Conservation (phyloP, 53 echinoderm and acorn worm genomes). For the Holothuria leucospilota region DNA sequence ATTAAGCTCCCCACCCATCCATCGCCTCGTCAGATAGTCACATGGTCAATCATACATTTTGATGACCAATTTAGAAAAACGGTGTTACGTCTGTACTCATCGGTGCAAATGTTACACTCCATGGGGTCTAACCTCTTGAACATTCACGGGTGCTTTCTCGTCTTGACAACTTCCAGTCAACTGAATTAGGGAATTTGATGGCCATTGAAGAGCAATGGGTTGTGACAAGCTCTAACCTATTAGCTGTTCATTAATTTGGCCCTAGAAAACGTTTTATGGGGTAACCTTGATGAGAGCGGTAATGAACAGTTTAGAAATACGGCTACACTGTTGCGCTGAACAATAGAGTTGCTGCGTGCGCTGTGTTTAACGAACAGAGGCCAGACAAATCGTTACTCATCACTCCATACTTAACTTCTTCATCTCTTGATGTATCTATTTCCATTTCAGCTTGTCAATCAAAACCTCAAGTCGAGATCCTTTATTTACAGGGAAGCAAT, state of each 20-base stretch:
- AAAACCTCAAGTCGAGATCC: neutral
- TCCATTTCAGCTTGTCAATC: conserved; percentile 6
- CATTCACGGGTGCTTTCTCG: conserved; percentile 1
- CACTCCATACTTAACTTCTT: neutral
- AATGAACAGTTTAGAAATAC: conserved; percentile 9
- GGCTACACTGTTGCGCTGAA: neutral
- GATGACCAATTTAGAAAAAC: no score
- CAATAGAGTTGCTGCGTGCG: conserved; percentile 1
- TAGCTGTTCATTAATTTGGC: conserved; percentile 36
- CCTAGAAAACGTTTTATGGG: conserved; percentile 18
- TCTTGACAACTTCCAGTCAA: neutral
- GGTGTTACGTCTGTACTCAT: no score
- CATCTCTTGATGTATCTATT: conserved; percentile 13
- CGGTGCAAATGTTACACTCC: neutral
- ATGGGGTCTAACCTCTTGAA: conserved; percentile 31
- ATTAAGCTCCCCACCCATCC: no score
- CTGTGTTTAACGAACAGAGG: neutral
- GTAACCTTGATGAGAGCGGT: conserved; percentile 14
- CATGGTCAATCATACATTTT: no score
- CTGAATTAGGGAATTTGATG: conserved; percentile 2
- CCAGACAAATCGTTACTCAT: conserved; percentile 4
- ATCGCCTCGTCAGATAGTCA: no score
- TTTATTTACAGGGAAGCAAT: neutral
- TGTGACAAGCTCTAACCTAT: conserved; percentile 39
- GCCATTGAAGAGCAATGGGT: neutral